Conservation (phyloP, 1,140 invertebrate species). For the Panagrolaimus sp. region DNA sequence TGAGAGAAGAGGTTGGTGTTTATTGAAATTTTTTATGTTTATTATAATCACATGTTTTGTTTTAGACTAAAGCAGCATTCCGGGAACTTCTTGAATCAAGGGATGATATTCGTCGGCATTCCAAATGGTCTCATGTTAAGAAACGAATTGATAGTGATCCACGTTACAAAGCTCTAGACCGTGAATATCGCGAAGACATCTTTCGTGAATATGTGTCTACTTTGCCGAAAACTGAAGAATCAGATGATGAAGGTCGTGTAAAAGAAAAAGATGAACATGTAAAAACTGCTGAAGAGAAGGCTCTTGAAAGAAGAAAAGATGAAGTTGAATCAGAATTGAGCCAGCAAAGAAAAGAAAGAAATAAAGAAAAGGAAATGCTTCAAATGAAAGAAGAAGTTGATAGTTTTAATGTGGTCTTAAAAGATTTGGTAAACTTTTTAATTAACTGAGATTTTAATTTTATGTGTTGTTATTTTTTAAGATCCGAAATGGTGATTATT, state of each 20-base stretch:
- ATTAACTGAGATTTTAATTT: not conserved
- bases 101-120: slow-evolving; percentile 71
- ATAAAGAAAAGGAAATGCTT: slow-evolving; percentile 86
- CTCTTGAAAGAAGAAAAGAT: slow-evolving; percentile 65
- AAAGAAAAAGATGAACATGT: slow-evolving; percentile 59
- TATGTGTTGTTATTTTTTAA: slow-evolving; percentile 51
- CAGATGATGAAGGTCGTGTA: slow-evolving; percentile 24
- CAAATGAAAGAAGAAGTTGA: slow-evolving; percentile 92
- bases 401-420: slow-evolving; percentile 85
- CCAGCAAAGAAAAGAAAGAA: slow-evolving; percentile 82
- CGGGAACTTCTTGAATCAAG: slow-evolving; percentile 77
- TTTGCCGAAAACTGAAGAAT: slow-evolving; percentile 41
- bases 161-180: slow-evolving; percentile 85
- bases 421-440: slow-evolving; percentile 72
- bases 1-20: slow-evolving; percentile 77
- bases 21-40: slow-evolving; percentile 4
- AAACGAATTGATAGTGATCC: slow-evolving; percentile 83
- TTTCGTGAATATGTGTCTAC: slow-evolving; percentile 78
- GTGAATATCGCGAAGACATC: slow-evolving; percentile 83
- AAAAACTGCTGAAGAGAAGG: slow-evolving; percentile 70
- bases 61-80: slow-evolving; percentile 88
- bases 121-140: slow-evolving; percentile 86
- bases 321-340: slow-evolving; percentile 68
- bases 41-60: slow-evolving; percentile 39
- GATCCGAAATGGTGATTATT: slow-evolving; percentile 81